Base-by-base conservation (phyloP, 2,888 invertebrate species). In the Maniola hyperantus region DNA sequence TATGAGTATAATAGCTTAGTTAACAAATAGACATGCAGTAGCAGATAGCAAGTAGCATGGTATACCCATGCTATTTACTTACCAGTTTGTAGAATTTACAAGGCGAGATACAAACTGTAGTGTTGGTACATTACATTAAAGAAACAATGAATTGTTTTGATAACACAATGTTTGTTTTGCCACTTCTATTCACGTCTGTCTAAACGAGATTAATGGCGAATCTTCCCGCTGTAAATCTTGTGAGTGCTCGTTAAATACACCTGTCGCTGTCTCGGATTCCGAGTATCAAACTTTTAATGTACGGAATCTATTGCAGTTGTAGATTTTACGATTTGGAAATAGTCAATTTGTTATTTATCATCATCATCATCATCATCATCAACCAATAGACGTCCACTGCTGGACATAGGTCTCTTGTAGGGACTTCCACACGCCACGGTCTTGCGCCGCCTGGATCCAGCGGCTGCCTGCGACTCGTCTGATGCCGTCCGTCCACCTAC, bases 151-250 rank as follows among this genome's bases (percentile, higher is more conserved):
- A 76, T 74, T 79, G 75, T 75, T 79, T 74, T 74, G 80, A 78
- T 80, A 81, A 79, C 82, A 80, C 79, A 82, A 81, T 84, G 84
- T 87, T 87, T 85, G 79, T 78, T 81, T 82, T 84, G 80, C 82
- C 75, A 77, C 77, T 79, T 78, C 82, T 87, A 87, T 88, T 88
- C 82, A 78, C 80, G 86, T 85, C 85, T 82, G 80, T 85, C 78
- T 81, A 81, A 90, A 87, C 80, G 80, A 84, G 91, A 91, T 91
- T 91, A 91, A 92, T 87, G 86, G 87, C 82, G 79, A 86, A 88
- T 89, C 85, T 83, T 83, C 78, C 76, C 81, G 82, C 79, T 81
- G 81, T 91, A 91, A 91, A 92, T 90, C 90, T 88, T 83, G 15
- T 75, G 80, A 77, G 80, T 76, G 82, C 79, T 83, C 88, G 86